Conservation (phyloP, 2,113 vertebrate genomes). For the Melanerpes formicivorus region DNA sequence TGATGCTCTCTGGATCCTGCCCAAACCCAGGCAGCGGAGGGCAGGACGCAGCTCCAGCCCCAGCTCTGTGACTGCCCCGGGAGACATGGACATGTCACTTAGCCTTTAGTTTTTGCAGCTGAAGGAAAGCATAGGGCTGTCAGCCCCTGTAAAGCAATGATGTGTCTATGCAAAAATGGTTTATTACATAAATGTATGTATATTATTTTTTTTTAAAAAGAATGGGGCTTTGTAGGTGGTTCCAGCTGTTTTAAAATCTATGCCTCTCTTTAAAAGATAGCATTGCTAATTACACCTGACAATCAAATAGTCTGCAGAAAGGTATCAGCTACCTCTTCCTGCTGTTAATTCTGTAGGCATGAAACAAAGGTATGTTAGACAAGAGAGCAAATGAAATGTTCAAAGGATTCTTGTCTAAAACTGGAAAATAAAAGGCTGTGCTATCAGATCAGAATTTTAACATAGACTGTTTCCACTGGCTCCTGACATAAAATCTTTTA, state of each 20-base stretch:
- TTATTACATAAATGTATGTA: not conserved
- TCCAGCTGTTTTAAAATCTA: conserved; percentile 19
- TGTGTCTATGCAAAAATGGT: not conserved
- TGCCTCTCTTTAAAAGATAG: conserved; percentile 45
- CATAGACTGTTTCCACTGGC: conserved; percentile 21
- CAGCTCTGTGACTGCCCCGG: not conserved
- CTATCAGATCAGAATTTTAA: conserved; percentile 68
- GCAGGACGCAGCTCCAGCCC: not conserved
- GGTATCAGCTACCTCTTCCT: conserved; percentile 20
- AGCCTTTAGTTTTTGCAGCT: not conserved
- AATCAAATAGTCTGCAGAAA: conserved; percentile 18
- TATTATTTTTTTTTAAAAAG: not conserved
- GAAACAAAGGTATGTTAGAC: conserved; percentile 57
- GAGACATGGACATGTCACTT: not conserved
- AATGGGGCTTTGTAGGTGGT: not conserved
- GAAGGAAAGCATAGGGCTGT: not conserved
- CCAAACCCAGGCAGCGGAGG: not conserved
- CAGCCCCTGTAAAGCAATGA: not conserved
- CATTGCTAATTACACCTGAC: conserved; percentile 46
- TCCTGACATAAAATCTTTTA: conserved; percentile 59
- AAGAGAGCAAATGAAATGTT: conserved; percentile 65
- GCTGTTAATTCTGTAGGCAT: conserved; percentile 26
- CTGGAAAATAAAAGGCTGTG: conserved; percentile 51
- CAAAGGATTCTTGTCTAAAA: conserved; percentile 54
- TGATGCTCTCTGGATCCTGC: not conserved